A percentile compares a stretch with the other conserved stretches of the same genome.
Conservation (phyloP, 2,888 invertebrate species). For the Oxytorus armatus region DNA sequence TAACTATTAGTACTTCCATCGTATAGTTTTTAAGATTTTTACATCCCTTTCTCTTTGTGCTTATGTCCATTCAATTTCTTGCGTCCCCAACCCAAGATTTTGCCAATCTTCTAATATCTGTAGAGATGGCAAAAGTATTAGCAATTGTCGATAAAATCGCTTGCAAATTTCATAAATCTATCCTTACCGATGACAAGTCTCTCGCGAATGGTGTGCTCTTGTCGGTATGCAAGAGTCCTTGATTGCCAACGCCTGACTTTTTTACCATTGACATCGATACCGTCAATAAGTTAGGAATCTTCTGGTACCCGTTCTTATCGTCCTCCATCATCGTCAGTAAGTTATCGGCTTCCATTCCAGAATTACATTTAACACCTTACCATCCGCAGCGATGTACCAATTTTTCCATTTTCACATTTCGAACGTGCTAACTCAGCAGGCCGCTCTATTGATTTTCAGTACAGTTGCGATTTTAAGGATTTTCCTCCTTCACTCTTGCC, state of each 20-base stretch:
- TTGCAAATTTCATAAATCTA: background rate
- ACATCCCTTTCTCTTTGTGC: too few species aligned
- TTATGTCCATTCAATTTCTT: too few species aligned
- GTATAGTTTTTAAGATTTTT: too few species aligned
- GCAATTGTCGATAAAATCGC: constrained; percentile 19
- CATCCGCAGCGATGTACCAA: constrained; percentile 14
- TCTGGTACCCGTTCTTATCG: background rate
- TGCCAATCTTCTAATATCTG: background rate
- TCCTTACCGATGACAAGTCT: background rate
- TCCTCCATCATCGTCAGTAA: constrained; percentile 20
- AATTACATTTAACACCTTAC: constrained; percentile 17
- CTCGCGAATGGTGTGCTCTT: too few species aligned
- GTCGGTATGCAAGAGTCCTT: constrained; percentile 5
- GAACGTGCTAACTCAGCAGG: constrained; percentile 30
- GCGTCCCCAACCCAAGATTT: background rate
- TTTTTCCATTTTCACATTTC: constrained; percentile 39
- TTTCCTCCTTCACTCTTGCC: constrained; percentile 30
- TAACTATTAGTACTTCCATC: too few species aligned
- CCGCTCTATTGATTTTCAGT: constrained; percentile 63
- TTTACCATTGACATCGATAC: constrained; percentile 11
- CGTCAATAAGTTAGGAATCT: background rate
- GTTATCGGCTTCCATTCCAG: constrained; percentile 1
- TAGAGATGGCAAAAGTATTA: background rate
- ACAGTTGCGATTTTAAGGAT: constrained; percentile 57
- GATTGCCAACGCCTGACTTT: background rate